Base-by-base conservation (phyloP, 2,888 invertebrate species). In the Dichetophora obliterata region DNA sequence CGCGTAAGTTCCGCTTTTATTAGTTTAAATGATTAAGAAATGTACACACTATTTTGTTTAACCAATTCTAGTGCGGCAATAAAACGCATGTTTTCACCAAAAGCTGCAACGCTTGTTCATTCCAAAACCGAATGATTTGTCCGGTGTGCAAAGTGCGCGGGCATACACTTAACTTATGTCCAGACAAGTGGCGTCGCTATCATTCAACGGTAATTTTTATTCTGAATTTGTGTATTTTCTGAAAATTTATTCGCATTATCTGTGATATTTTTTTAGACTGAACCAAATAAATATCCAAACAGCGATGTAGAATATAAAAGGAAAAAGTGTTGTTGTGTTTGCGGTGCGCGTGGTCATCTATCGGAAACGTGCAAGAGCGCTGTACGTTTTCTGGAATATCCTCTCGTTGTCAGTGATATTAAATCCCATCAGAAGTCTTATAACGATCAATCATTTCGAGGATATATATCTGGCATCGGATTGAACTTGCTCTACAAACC, bases 181-280 rank as follows among this genome's bases (percentile, higher is more conserved):
- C 95, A 0, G 94, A 95, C 88, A 88, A 92, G 59, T 95, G 95
- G 95, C 91, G 95, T 70, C 91, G 94, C 76, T 95, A 94, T 88
- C 94, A 94, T 86, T 91, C 92, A 80, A 94, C 94, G 79, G 94
- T 93, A 90, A 90, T 87, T 48, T 61, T 61, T 31, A 4, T 5
- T 31, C 31, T 4, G 5, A 31, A 4, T 31, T 31, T 5, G 3
- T 31, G 31, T 4, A 4, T 31, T 31, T 4, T 31, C 31, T 31
- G 3, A 31, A 31, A 3, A 31, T 31, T 4, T 4, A 31, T 31
- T 31, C 31, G n/a, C 31, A 31, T 31, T 31, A 31, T 65, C 4
- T 65, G 27, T 61, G 61, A n/a, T 68, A 59, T 68, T 31, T 74
- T 84, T 83, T 68, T 88, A 92, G 92, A 90, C 90, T 57, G 90